Evolutionary conservation across 2,888 invertebrate genomes (phyloP).

Genomic region (Aquatica leii): DNA sequence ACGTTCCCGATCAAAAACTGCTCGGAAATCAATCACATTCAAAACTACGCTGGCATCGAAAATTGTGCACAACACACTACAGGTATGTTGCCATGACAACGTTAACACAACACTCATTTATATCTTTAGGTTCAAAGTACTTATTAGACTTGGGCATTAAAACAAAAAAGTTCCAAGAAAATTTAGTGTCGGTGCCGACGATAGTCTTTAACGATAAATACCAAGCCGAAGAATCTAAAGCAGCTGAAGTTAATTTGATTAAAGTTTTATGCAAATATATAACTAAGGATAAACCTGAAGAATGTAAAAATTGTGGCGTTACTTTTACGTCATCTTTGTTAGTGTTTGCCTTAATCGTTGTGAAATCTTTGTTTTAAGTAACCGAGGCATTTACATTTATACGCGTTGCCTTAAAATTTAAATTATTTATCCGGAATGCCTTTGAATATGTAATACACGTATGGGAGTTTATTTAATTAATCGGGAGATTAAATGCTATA

Average conservation of each 20-base stretch:
- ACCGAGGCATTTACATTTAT: no score
- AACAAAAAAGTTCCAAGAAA: conserved; percentile 64
- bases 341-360: conserved; percentile 8
- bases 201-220: conserved; percentile 71
- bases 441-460: no score
- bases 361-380: conserved; percentile 23
- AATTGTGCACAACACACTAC: conserved; percentile 60
- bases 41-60: conserved; percentile 60
- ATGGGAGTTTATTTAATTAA: no score
- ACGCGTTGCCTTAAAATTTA: no score
- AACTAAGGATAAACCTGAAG: conserved; percentile 49
- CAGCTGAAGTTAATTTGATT: conserved; percentile 67
- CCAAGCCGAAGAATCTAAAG: conserved; percentile 65
- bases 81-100: conserved; percentile 50
- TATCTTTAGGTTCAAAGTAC: conserved; percentile 58
- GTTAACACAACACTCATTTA: neutral
- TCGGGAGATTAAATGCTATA: no score
- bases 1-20: conserved; percentile 55
- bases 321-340: conserved; percentile 13
- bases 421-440: no score
- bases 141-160: conserved; percentile 66
- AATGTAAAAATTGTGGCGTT: conserved; percentile 47
- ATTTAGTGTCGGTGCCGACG: conserved; percentile 71
- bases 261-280: conserved; percentile 65
- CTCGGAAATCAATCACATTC: conserved; percentile 60